Evolutionary conservation across 1,140 invertebrate genomes (phyloP), one percentile per base, ranked within the genome.

Genomic region (Cyrtorhinus lividipennis): DNA sequence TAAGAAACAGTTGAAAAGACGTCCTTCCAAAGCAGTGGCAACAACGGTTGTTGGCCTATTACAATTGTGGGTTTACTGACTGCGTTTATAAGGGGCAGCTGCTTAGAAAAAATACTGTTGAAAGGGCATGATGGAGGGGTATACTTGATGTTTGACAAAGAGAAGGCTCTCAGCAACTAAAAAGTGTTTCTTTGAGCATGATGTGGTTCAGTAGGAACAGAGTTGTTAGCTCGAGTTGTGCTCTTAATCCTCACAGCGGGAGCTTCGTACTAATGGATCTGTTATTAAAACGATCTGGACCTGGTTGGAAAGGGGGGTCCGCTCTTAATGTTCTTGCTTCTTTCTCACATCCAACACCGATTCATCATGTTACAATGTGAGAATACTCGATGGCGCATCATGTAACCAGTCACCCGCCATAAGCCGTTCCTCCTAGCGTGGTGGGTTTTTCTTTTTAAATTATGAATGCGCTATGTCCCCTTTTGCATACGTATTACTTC

Each of bases 211-310:
- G 48, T 22, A 53, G 48, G 48, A 53, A 53, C 48, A 53, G 48
- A 53, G 48, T 53, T 53, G 48, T 53, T 53, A 53, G 48, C 20
- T 20, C 12, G 48, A 20, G 48, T 38, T 38, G 30, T 53, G 48
- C 48, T 53, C 48, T 53, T 53, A 53, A 53, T 53, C 48, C 48
- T 53, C 48, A 53, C 48, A 53, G 48, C 48, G 20, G 48, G 48
- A 53, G 48, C 48, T 53, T 53, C 48, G 10, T 53, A 53, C 48
- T 53, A 53, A 53, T 53, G 48, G 48, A 53, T 53, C 48, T 53
- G 48, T 53, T 53, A 53, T 53, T 53, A 53, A 53, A 53, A 53
- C 48, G 48, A 53, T 53, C 48, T 38, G 30, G 15, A 38, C 48
- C 10, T 53, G 48, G 48, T 10, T 5, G 48, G 48, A 53, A 22